Evolutionary conservation across 53 echinoderm and acorn worm genomes (phyloP).

Genomic region (Echinometra lucunter): DNA sequence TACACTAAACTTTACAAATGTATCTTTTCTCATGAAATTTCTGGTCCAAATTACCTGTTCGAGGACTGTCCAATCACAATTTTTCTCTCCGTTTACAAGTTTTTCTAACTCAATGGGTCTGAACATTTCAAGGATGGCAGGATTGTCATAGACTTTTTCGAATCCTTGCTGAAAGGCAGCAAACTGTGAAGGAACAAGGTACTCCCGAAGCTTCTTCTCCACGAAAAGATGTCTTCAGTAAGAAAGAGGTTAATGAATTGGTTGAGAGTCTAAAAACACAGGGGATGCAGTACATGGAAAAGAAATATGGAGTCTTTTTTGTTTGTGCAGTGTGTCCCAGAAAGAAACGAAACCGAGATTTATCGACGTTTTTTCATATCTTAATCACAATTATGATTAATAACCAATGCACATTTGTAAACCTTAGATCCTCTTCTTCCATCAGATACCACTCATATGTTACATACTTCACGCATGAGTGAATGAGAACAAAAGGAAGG

Average conservation of each 20-base stretch:
- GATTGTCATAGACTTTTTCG: neutral
- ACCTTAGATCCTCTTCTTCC: too few species aligned
- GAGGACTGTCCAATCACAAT: slow-evolving; percentile 36
- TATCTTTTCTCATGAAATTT: neutral
- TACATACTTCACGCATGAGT: too few species aligned
- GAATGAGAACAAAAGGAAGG: too few species aligned
- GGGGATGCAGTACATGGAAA: too few species aligned
- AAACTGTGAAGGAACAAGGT: neutral
- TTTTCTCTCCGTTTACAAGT: neutral
- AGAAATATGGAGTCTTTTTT: too few species aligned
- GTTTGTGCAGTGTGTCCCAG: too few species aligned
- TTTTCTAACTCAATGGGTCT: neutral
- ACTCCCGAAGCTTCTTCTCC: neutral
- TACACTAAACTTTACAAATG: too few species aligned
- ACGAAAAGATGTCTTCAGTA: neutral
- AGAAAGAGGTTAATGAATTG: neutral
- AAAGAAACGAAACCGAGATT: too few species aligned
- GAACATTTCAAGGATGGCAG: neutral
- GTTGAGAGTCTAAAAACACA: neutral
- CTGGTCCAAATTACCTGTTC: neutral
- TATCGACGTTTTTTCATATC: too few species aligned
- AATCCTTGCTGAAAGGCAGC: neutral
- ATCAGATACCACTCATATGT: too few species aligned
- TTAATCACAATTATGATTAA: too few species aligned
- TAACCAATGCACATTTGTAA: too few species aligned